Conservation (phyloP, 2,888 invertebrate genomes). For the Perizoma flavofasciatum region DNA sequence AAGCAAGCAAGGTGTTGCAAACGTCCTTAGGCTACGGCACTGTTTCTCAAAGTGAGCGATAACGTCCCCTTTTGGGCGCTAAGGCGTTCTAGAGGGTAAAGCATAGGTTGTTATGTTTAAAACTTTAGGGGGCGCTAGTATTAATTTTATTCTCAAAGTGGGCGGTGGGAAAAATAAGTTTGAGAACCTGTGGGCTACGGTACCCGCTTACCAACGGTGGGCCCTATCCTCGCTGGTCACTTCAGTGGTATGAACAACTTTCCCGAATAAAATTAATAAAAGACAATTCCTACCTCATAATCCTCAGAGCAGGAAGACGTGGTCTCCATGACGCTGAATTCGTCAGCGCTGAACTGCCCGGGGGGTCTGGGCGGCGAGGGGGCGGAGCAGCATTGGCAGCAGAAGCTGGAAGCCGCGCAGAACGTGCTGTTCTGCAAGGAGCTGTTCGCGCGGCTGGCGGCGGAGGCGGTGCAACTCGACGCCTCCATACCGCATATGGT, state of each 20-base stretch:
- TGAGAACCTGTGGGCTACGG: too few relatives aligned
- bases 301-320: conserved; percentile 93
- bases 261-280: conserved; percentile 13
- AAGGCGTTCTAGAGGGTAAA: too few relatives aligned
- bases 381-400: conserved; percentile 95
- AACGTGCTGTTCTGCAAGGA: conserved; percentile 99
- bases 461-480: conserved; percentile 96
- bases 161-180: too few relatives aligned
- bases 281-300: conserved; percentile 20
- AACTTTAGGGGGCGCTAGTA: too few relatives aligned
- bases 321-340: conserved; percentile 91
- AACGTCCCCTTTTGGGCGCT: too few relatives aligned
- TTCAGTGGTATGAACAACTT: background rate
- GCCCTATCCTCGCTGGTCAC: too few relatives aligned
- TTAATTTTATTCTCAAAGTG: too few relatives aligned
- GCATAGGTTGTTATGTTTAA: too few relatives aligned
- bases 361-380: conserved; percentile 83
- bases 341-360: conserved; percentile 88
- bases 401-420: conserved; percentile 97
- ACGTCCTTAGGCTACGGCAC: too few relatives aligned
- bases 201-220: too few relatives aligned
- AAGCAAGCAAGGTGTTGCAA: too few relatives aligned
- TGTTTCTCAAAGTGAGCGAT: too few relatives aligned
- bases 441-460: conserved; percentile 95
- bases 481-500: conserved; percentile 98